Base-by-base conservation (phyloP, 64 coral and sea anemone species). In the Stichodactyla helianthus region DNA sequence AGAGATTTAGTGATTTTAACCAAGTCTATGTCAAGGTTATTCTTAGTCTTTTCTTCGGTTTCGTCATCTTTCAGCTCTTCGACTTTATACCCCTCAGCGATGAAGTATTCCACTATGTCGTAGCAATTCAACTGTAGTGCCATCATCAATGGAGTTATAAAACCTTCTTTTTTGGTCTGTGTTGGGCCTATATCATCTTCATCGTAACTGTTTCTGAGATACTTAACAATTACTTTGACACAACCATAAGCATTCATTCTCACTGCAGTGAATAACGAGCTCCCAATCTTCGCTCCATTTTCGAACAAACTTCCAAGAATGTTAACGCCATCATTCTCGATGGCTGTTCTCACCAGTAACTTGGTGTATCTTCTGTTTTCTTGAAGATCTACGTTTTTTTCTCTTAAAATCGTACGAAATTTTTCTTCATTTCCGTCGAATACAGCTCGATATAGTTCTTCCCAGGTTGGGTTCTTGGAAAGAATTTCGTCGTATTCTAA, bases 71-170 rank as follows among this genome's bases (percentile, higher is more conserved):
- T 23, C 11, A 27, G 26, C 11, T 74, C 25, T 74, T 74, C 68
- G 12, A 81, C 50, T 15, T 81, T 81, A 15, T 52, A 91, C 20
- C 71, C 89, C n/a, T 64, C 51, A 10, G 89, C 61, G 13, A 94
- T 70, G 52, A 94, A 84, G 14, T 70, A 86, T 20, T 94, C 89
- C 22, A 94, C 53, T 26, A 94, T 94, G 10, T 94, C 93, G 28
- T 85, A 31, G 59, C 88, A 35, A 53, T 65, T 54, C 26, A 92
- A 57, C 10, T 77, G 91, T 50, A 92, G 35, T 25, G 91, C 91
- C 28, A 84, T 25, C 86, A 92, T 92, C 51, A 92, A 55, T 54
- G 91, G 91, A 52, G 77, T 92, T 63, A 92, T 85, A 20, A 85
- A 92, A 9, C 26, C 86, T 15, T 88, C 80, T 6, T 52, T 44